Base-by-base conservation (phyloP, 2,797 vertebrate species). In the Hippopotamyrus pictus region DNA sequence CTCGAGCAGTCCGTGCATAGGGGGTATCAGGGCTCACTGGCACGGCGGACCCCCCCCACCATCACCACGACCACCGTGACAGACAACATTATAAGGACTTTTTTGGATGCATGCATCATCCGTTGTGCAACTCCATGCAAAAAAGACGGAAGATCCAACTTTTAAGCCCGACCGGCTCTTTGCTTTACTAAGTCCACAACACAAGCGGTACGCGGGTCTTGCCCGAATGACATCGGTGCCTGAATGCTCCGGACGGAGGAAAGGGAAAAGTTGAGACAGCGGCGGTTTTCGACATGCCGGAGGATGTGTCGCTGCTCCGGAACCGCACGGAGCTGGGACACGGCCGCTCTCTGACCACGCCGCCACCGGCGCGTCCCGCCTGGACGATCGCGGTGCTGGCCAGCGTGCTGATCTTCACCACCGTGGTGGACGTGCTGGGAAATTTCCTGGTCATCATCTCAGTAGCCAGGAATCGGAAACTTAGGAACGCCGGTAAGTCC, bases 381-480 rank as follows among this genome's bases (percentile, higher is more conserved):
- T 97, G 96, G 97, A 95, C 94, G 57, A 93, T 95, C 17, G 92
- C 96, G 69, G 93, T 92, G 90, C 96, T 97, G 90, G 95, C 97
- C 92, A 91, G 95, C 50, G 96, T 97, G 90, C 95, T 97, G 93
- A 95, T 97, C 91, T 95, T 97, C 92, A 97, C 96, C 90, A 97
- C 96, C 0, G 95, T 96, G 12, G 95, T 97, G 92, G 97, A 98
- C 62, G 92, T 97, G 53, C 85, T 97, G 91, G 97, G 97, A 37
- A 97, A 96, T 93, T 92, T 96, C 44, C 94, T 97, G 90, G 96
- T 97, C 76, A 95, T 97, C 90, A 59, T 95, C 65, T 96, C 96
- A 0, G 97, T 97, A 90, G 93, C 96, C 59, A 95, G 93, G 92
- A 97, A 97, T 92, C 94, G 96, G 87, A 97, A 97, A 93, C 96